These are phyloP conservation scores for Sandelia bainsii DNA, from an alignment of 2,797 vertebrate genomes.

Conservation along the genomic window DNA sequence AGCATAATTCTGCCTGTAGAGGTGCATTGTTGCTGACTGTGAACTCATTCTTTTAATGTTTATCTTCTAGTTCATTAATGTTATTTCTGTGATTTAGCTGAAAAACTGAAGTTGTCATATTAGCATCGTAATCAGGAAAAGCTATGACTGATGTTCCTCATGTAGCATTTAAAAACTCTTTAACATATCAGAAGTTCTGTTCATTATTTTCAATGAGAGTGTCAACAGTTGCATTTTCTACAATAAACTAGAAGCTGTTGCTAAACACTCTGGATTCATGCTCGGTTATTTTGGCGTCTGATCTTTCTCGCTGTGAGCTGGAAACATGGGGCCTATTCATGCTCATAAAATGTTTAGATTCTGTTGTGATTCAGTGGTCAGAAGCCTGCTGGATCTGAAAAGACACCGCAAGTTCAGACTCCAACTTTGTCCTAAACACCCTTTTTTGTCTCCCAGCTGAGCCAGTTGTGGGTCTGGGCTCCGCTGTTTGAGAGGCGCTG, in stretches of 20 bases:
- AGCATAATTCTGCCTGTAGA: neutral
- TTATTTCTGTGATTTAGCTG: neutral
- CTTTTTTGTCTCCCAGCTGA: neutral
- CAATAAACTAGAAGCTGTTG: conserved; percentile 57
- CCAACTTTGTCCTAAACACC: conserved; percentile 17
- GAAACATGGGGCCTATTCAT: no score
- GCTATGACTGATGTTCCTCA: neutral
- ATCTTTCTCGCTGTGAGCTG: no score
- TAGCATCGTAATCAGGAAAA: neutral
- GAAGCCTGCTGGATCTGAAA: neutral
- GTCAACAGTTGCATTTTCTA: conserved; percentile 60
- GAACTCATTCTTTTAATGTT: neutral
- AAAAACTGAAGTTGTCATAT: neutral
- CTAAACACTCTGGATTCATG: neutral
- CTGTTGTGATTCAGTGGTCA: neutral
- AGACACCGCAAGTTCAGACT: neutral
- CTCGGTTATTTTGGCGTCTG: neutral
- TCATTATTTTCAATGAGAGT: conserved; percentile 23
- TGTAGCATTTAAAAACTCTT: conserved; percentile 8
- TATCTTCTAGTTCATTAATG: neutral
- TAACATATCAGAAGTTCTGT: conserved; percentile 24
- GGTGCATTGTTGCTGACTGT: neutral
- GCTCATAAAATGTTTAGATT: no score
- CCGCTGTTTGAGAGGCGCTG: conserved; percentile 22
- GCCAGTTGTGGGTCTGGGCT: neutral